Percentiles rank a stretch among this genome's conserved stretches.
phyloP scores from a whole-genome alignment of 35 echinoderm and acorn worm species.

The Acanthaster planci region DNA sequence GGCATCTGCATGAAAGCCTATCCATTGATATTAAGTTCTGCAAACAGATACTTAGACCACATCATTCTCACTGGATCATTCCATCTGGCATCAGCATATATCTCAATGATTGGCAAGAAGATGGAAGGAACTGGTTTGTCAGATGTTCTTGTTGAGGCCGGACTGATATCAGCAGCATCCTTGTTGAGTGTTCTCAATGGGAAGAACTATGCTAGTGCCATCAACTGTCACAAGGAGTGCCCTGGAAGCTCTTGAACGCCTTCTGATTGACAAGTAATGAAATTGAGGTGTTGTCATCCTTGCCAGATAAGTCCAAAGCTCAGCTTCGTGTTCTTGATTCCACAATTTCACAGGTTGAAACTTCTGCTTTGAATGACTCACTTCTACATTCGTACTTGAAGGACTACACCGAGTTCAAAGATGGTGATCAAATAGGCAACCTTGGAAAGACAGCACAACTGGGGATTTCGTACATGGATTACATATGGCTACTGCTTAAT shows the following conservation, averaged over 20 bases:
- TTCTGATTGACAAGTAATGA: slow-evolving; percentile 19
- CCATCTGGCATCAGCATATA: slow-evolving; percentile 53
- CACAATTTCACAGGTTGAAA: no score
- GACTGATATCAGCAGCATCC: slow-evolving; percentile 41
- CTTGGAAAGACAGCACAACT: slow-evolving; percentile 61
- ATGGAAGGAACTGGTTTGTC: slow-evolving; percentile 42
- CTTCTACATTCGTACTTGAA: not conserved
- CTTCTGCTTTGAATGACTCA: not conserved
- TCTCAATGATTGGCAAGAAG: slow-evolving; percentile 74
- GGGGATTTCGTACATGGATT: slow-evolving; percentile 67
- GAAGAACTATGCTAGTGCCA: slow-evolving; percentile 57
- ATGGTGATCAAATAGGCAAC: slow-evolving; percentile 26
- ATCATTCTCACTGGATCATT: slow-evolving; percentile 50
- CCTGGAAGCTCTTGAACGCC: slow-evolving; percentile 54
- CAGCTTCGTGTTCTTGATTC: not conserved
- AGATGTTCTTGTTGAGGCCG: slow-evolving; percentile 61
- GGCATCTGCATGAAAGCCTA: slow-evolving; percentile 77
- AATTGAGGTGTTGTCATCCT: no score
- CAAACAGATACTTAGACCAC: not conserved
- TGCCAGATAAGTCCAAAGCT: not conserved
- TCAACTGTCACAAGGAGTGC: slow-evolving; percentile 55
- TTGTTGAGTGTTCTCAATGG: slow-evolving; percentile 31
- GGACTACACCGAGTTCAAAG: slow-evolving; percentile 33
- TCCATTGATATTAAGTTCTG: slow-evolving; percentile 58
- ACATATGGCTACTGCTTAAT: slow-evolving; percentile 46